A percentile compares a stretch with the other conserved stretches of the same genome.
phyloP scores from a whole-genome alignment of 2,113 vertebrate species.

The Kryptolebias marmoratus region DNA sequence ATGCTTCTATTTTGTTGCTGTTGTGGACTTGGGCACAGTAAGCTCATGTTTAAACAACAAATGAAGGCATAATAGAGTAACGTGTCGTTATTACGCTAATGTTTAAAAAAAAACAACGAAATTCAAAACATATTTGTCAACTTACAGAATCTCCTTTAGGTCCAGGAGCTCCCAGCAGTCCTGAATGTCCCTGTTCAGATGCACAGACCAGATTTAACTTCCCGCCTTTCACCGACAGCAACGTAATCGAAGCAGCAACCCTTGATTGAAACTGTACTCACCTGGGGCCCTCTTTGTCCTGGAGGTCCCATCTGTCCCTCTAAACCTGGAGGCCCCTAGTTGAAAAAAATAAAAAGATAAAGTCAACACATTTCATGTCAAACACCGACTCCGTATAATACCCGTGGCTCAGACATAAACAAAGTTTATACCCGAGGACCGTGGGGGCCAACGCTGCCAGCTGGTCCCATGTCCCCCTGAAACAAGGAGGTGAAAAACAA shows the following conservation, averaged over 20 bases:
- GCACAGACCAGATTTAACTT: conserved; percentile 3
- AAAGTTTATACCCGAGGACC: conserved; percentile 82
- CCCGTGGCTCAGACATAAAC: neutral
- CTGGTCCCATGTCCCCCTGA: conserved; percentile 86
- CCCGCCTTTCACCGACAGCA: neutral
- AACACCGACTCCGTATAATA: conserved; percentile 32
- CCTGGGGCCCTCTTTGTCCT: conserved; percentile 82
- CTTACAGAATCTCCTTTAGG: conserved; percentile 87
- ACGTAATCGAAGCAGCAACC: neutral
- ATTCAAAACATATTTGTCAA: neutral
- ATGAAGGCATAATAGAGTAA: no score
- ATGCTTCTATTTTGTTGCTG: no score
- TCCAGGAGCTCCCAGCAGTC: conserved; percentile 79
- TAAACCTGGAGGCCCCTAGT: conserved; percentile 85
- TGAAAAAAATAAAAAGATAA: conserved; percentile 11
- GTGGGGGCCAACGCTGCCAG: conserved; percentile 75
- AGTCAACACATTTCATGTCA: conserved; percentile 2
- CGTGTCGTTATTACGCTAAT: neutral
- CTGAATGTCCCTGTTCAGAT: conserved; percentile 79
- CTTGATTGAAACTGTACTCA: conserved; percentile 56
- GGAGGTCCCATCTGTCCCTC: conserved; percentile 82
- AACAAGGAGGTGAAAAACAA: conserved; percentile 31
- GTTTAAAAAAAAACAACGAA: neutral
- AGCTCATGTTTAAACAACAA: no score
- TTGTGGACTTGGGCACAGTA: no score